Base-by-base conservation (phyloP, 1,140 invertebrate genomes). In the Hylyphantes graminicola region DNA sequence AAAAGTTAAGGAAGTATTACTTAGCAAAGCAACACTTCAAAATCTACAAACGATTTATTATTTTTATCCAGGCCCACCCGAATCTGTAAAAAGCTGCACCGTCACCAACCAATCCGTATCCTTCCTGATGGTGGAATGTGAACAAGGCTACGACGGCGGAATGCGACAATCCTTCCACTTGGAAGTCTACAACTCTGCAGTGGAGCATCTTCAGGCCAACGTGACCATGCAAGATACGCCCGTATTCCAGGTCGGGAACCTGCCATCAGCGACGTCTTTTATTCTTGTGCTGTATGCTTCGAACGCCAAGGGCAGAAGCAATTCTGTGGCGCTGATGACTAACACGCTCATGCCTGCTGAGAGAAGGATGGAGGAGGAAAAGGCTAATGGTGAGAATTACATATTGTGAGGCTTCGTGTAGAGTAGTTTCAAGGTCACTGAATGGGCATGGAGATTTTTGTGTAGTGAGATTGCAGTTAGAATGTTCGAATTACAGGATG, bases 81-180 rank as follows among this genome's bases (percentile, higher is more conserved):
- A 93, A 86, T 92, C 95, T 4, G 90, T 96, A 68, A 93, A 93
- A 35, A 96, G 96, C 89, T 97, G 96, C 90, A 95, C 95, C 0
- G 92, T 96, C 13, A 92, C 93, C 74, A 97, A 97, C 89, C 95
- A 96, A 88, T 96, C 95, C 73, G 92, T 93, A 79, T 94, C 96
- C 87, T 94, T 94, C 0, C 89, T 95, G 70, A 92, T 94, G 86
- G 93, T 96, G 17, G 93, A 94, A 86, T 96, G 94, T 88, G 80
- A 92, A 72, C 92, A 94, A 0, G 94, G 95, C 21, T 93, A 93
- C 87, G 94, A 95, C 87, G 95, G 95, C 10, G 95, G 95, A 10
- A 91, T 96, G 54, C 92, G 93, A 19, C 95, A 96, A 89, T 93
- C 93, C 88, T 96, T 96, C 89, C 90, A 95, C 65, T 90, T 96